A percentile compares a stretch with the other conserved stretches of the same genome.
Evolutionary conservation across 2,797 vertebrate genomes (phyloP).

Genomic region (Propithecus deckenii): DNA sequence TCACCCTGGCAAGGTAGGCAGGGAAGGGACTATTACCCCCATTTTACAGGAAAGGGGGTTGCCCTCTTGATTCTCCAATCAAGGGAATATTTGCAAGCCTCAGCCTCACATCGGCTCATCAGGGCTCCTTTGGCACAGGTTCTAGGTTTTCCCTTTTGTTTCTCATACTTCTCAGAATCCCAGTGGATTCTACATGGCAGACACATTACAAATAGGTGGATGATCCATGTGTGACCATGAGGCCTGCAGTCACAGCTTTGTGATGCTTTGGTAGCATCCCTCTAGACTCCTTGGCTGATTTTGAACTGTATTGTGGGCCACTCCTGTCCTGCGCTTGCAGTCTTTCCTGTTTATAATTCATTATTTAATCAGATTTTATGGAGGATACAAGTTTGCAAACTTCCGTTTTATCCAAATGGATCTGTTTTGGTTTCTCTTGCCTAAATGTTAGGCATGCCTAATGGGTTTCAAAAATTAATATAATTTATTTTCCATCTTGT

Average conservation of each 20-base stretch:
- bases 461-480: constrained; percentile 72
- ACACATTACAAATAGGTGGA: neutral
- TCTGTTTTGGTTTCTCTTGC: constrained; percentile 41
- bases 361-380: neutral
- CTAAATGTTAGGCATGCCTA: constrained; percentile 69
- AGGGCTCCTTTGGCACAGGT: neutral
- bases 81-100: neutral
- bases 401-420: neutral
- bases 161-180: neutral
- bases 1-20: neutral
- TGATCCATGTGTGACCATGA: neutral
- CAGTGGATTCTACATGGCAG: neutral
- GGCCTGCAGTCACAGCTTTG: neutral
- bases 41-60: neutral
- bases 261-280: neutral
- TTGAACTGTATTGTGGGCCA: neutral
- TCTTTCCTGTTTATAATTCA: neutral
- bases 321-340: neutral
- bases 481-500: constrained; percentile 67
- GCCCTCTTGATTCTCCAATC: neutral
- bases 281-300: neutral
- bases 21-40: neutral
- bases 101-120: neutral
- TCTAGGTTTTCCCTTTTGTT: neutral
- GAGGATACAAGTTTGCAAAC: neutral